A percentile compares a stretch with the other conserved stretches of the same genome.
These are phyloP conservation scores for Oxyteleia sp. DNA, from an alignment of 2,888 invertebrate species.

Conservation along the genomic window DNA sequence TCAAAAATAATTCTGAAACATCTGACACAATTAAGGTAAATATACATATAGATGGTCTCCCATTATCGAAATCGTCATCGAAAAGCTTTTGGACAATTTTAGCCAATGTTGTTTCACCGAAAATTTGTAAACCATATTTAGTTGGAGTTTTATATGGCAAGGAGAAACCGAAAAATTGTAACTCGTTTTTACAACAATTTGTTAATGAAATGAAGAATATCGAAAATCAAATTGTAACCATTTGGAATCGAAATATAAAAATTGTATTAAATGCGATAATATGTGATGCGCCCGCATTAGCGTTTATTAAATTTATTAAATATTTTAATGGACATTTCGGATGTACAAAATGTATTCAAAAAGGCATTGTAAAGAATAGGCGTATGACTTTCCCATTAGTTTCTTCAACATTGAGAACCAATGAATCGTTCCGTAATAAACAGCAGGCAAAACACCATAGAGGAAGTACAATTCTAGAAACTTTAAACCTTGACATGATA, in stretches of 20 bases:
- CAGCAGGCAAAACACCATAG: not conserved
- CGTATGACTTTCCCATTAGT: not conserved
- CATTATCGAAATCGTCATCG: slow-evolving; percentile 1
- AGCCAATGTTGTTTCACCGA: not conserved
- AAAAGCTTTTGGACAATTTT: not conserved
- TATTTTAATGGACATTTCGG: slow-evolving; percentile 13
- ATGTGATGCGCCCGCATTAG: slow-evolving; percentile 8
- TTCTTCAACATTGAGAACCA: not conserved
- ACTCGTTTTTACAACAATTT: not conserved
- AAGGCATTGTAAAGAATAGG: not conserved
- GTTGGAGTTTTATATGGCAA: slow-evolving; percentile 15
- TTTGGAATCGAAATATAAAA: not conserved
- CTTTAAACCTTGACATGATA: slow-evolving; percentile 14
- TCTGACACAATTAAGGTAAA: not conserved
- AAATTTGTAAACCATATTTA: not conserved
- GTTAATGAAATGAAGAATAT: not conserved
- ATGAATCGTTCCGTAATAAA: slow-evolving; percentile 3
- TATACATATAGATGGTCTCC: slow-evolving; percentile 9
- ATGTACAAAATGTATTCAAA: not conserved
- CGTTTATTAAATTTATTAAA: slow-evolving; percentile 2
- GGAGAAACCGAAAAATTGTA: slow-evolving; percentile 7
- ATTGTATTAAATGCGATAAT: slow-evolving; percentile 5
- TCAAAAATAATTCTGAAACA: not conserved
- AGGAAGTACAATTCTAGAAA: not conserved
- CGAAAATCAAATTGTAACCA: not conserved